These are phyloP conservation scores for Pimephales promelas DNA, from an alignment of 2,113 vertebrate species.

Conservation along the genomic window DNA sequence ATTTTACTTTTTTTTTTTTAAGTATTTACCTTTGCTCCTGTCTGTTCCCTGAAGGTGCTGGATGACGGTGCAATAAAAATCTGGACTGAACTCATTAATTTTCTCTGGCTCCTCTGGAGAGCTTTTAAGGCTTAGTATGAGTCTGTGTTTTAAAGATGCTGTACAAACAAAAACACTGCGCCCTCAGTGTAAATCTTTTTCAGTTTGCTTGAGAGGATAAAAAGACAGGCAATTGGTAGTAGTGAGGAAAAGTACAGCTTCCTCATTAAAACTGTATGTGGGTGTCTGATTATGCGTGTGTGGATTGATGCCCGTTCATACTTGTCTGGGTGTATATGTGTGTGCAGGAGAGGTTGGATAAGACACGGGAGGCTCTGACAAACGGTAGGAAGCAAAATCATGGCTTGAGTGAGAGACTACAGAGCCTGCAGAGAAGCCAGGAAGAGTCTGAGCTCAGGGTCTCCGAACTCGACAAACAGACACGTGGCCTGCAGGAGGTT, in stretches of 20 bases:
- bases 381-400: conserved; percentile 76
- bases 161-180: conserved; percentile 70
- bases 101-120: conserved; percentile 67
- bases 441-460: conserved; percentile 63
- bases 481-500: conserved; percentile 71
- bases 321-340: conserved; percentile 15
- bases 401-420: conserved; percentile 64
- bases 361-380: conserved; percentile 67
- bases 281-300: conserved; percentile 18
- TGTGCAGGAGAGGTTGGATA: conserved; percentile 76
- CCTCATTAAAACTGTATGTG: conserved; percentile 22
- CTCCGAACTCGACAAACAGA: conserved; percentile 69
- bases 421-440: conserved; percentile 68
- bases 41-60: conserved; percentile 61
- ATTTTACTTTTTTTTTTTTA: conserved; percentile 52
- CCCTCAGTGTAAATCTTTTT: conserved; percentile 62
- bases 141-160: conserved; percentile 63
- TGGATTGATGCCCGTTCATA: conserved; percentile 22
- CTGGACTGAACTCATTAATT: conserved; percentile 65
- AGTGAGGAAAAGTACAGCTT: conserved; percentile 10
- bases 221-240: conserved; percentile 18
- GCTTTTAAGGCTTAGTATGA: conserved; percentile 60
- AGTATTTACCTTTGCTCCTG: conserved; percentile 60
- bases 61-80: conserved; percentile 64
- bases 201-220: conserved; percentile 46